phyloP scores from a whole-genome alignment of 2,113 vertebrate genomes.

The Misgurnus anguillicaudatus region DNA sequence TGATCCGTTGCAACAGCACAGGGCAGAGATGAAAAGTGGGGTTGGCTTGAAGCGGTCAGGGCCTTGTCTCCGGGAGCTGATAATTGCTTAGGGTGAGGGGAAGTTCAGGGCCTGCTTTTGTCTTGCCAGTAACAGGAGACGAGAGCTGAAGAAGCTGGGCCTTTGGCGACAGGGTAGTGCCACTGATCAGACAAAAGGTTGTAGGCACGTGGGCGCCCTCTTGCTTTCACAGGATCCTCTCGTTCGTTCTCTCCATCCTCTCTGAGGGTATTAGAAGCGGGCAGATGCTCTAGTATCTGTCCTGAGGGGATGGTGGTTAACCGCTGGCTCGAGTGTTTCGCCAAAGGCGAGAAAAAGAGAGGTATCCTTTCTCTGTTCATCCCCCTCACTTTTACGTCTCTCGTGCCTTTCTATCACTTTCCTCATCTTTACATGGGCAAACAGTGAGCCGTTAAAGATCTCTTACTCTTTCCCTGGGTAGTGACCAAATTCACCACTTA shows the following conservation, averaged over 20 bases:
- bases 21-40: slow-evolving; percentile 48
- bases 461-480: slow-evolving; percentile 56
- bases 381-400: slow-evolving; percentile 50
- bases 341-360: slow-evolving; percentile 35
- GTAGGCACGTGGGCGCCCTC: slow-evolving; percentile 34
- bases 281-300: slow-evolving; percentile 48
- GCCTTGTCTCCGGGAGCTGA: slow-evolving; percentile 42
- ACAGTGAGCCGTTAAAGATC: slow-evolving; percentile 57
- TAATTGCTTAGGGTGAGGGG: slow-evolving; percentile 51
- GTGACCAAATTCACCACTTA: slow-evolving; percentile 60
- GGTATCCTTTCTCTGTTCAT: slow-evolving; percentile 38
- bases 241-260: neutral
- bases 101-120: slow-evolving; percentile 48
- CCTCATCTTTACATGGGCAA: slow-evolving; percentile 51
- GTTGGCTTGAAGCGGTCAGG: slow-evolving; percentile 34
- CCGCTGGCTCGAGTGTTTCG: slow-evolving; percentile 19
- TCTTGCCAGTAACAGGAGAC: slow-evolving; percentile 53
- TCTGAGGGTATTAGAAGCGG: slow-evolving; percentile 29
- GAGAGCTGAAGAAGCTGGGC: slow-evolving; percentile 46
- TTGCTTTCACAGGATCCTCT: slow-evolving; percentile 22
- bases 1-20: slow-evolving; percentile 28
- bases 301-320: slow-evolving; percentile 42
- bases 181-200: slow-evolving; percentile 39
- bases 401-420: slow-evolving; percentile 50
- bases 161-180: slow-evolving; percentile 47